Evolutionary conservation across 2,888 invertebrate genomes (phyloP), one percentile per base, ranked within the genome.

Genomic region (Drosophila testacea): DNA sequence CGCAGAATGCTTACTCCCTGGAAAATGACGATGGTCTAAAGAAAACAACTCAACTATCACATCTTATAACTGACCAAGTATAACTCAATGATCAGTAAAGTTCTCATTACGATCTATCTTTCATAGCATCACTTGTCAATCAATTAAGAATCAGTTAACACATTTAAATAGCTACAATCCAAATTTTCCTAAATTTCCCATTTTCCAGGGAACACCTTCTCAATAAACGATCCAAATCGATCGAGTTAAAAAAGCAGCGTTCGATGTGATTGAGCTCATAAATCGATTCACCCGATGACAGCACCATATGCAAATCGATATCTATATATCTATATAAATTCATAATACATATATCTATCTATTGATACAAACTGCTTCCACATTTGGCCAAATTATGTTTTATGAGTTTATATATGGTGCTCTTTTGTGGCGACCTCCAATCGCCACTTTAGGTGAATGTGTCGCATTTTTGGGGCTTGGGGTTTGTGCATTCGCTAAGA

Each of bases 381-480:
- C 75, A 71, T 72, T 79, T 67, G 61, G 61, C 42, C 73, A 70
- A 73, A 73, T 81, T 83, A 81, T 83, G 73, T 71, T 83, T 83
- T 73, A 73, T 83, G 68, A 9, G 63, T 64, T 65, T 52, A 64
- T 67, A 69, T 74, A 69, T 74, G 69, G 62, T 36, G 36, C 59
- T 68, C 55, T 68, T 73, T 57, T 62, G 34, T 38, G 54, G 41
- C 61, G 77, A 77, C 77, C 77, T 77, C 60, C 63, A 77, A 61
- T 50, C 50, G 36, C 34, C 51, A 34, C 61, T 36, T 30, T 57
- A 72, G 55, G 59, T 75, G 71, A 76, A 76, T 75, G 74, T 76
- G 67, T 67, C 70, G 65, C 65, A 60, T 52, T 48, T 38, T 7
- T 51, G 59, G 62, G 62, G 59, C 56, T 42, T 67, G 46, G 22